Evolutionary conservation across 2,113 vertebrate genomes (phyloP).

Genomic region (Columba janthina): DNA sequence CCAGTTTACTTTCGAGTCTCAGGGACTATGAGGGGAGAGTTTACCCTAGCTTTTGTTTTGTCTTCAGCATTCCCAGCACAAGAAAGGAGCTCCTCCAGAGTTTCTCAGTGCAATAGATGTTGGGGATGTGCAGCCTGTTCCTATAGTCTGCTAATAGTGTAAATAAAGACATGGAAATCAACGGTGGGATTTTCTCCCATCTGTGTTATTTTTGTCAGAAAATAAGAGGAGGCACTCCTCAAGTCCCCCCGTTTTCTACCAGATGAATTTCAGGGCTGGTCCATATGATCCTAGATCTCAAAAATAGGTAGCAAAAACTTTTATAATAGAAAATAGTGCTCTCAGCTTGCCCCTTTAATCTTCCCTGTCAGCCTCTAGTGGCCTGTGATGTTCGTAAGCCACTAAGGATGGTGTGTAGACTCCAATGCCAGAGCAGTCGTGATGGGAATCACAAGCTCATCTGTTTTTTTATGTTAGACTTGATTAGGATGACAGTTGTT

Average conservation of each 20-base stretch:
- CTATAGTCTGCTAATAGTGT: background rate
- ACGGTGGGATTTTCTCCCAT: background rate
- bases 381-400: background rate
- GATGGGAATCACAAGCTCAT: background rate
- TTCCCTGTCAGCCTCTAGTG: background rate
- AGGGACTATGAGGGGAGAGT: background rate
- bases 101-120: background rate
- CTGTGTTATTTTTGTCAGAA: background rate
- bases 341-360: background rate
- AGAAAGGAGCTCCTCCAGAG: background rate
- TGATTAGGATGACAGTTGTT: background rate
- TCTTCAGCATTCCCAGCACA: background rate
- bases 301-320: background rate
- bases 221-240: background rate
- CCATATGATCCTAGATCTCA: background rate
- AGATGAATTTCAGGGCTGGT: background rate
- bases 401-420: background rate
- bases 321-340: background rate
- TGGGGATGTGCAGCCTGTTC: background rate
- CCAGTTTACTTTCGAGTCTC: background rate
- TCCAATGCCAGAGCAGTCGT: background rate
- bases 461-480: background rate
- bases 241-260: background rate
- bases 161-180: background rate
- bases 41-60: background rate